Conservation (phyloP, 2,113 vertebrate species). For the Amia ocellicauda region DNA sequence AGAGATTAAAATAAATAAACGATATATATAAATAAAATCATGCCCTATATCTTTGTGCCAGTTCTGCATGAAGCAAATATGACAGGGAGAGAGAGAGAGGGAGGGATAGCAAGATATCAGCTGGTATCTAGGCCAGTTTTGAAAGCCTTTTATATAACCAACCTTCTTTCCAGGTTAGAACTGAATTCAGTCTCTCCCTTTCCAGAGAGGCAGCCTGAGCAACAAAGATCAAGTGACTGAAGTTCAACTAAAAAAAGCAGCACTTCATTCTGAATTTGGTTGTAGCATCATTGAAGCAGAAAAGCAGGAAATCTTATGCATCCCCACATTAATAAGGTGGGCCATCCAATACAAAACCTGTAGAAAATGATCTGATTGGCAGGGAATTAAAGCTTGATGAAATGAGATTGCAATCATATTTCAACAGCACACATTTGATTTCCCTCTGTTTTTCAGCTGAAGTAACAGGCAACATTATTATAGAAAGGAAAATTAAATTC, state of each 20-base stretch:
- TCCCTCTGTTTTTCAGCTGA: too few relatives aligned
- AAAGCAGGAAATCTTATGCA: background rate
- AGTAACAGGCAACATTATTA: too few relatives aligned
- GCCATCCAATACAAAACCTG: too few relatives aligned
- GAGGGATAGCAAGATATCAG: conserved; percentile 36
- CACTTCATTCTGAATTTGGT: too few relatives aligned
- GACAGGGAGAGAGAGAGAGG: conserved; percentile 35
- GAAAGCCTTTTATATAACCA: conserved; percentile 56
- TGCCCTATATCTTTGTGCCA: conserved; percentile 57
- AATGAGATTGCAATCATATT: too few relatives aligned
- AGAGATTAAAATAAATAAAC: background rate
- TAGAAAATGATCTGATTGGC: conserved; percentile 20
- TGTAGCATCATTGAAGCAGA: too few relatives aligned
- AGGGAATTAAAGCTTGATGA: too few relatives aligned
- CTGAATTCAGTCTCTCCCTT: conserved; percentile 29
- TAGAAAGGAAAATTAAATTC: too few relatives aligned
- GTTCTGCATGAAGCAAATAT: conserved; percentile 46
- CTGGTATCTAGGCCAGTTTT: conserved; percentile 46
- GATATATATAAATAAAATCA: conserved; percentile 55
- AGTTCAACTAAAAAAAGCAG: background rate
- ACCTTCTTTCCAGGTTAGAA: conserved; percentile 49
- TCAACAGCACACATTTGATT: too few relatives aligned
- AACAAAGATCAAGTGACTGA: conserved; percentile 5
- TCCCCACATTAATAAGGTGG: conserved; percentile 13
- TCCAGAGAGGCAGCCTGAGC: conserved; percentile 17